Evolutionary conservation across 2,797 vertebrate genomes (phyloP), one percentile per base, ranked within the genome.

Genomic region (Rhinoraja longicauda): DNA sequence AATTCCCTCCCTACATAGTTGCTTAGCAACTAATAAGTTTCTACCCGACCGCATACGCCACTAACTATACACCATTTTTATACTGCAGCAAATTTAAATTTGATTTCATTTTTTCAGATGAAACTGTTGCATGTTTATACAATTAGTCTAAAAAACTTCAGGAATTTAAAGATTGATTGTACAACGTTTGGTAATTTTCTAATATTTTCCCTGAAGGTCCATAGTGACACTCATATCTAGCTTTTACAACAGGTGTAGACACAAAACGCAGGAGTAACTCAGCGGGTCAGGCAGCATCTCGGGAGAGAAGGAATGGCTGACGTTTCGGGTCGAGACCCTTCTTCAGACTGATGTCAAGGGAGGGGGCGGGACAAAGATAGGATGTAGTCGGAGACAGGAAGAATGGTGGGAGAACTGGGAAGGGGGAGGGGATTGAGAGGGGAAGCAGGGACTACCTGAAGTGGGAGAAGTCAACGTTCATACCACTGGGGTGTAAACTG

Each of bases 21-120:
- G 96, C 97, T 21, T 95, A 95, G 97, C 97, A 97, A 97, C 97
- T 19, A 94, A 95, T 94, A 97, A 97, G 97, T 97, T 95, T 97
- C 95, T 78, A 93, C 95, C 95, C 95, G 95, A 95, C 95, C 93
- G 93, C 95, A 96, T 96, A 97, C 94, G 95, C 96, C 95, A 95
- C 93, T 93, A 94, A 94, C 62, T 93, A 94, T 94, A 94, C 93
- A 79, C 94, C 94, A 94, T 93, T 95, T 96, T 96, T 96, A 96
- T 95, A 95, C 95, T 96, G 94, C 95, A 94, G 67, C 93, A 93
- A 94, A 96, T 94, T 94, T 95, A 96, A 97, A 97, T 96, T 97
- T 97, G 96, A 97, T 97, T 96, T 96, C 96, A 96, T 97, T 96
- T 96, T 97, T 96, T 97, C 96, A 96, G 96, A 97, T 97, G 96